Base-by-base conservation (phyloP, 2,888 invertebrate genomes). In the Mellilla xanthometata region DNA sequence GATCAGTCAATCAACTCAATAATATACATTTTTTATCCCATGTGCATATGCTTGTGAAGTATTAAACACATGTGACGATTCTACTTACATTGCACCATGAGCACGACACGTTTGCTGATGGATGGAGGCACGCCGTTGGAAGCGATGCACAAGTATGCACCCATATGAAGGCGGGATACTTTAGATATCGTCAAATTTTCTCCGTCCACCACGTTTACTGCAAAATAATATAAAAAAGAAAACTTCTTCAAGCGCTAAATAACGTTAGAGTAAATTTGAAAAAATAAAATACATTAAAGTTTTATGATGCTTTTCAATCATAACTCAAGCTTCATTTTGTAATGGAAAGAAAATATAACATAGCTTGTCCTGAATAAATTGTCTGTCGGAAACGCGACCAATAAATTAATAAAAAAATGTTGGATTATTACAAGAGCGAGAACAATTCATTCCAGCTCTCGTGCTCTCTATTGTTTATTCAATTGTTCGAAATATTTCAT, bases 51-150 rank as follows among this genome's bases (percentile, higher is more conserved):
- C 40, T 40, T 51, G 38, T 23, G 40, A 26, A 3, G 15, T 19
- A 6, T 19, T 19, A 6, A 19, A 3, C 3, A 6, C 15, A 19
- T 6, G 3, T 1, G 15, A 19, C 4, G n/a, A n/a, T n/a, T 33
- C 12, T 39, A 94, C 95, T 94, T 89, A 95, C 95, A 95, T 87
- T 95, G 95, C 40, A 96, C 96, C 84, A 94, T 93, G 29, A 96
- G 91, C 62, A 94, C 93, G 43, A 96, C 95, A 56, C 95, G 91
- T 78, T 96, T 95, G 88, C 96, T 96, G 70, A 96, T 96, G 27
- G 96, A 95, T 9, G 97, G 97, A 12, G 96, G 96, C 0, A 98
- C 96, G 35, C 96, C 96, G 72, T 98, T 98, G 31, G 96, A 96
- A 2, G 98, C 98, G 53, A 97, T 97, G 84, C 97, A 97, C 57